Conservation (phyloP, 2,888 invertebrate species). For the Ennomos fuscantarius region DNA sequence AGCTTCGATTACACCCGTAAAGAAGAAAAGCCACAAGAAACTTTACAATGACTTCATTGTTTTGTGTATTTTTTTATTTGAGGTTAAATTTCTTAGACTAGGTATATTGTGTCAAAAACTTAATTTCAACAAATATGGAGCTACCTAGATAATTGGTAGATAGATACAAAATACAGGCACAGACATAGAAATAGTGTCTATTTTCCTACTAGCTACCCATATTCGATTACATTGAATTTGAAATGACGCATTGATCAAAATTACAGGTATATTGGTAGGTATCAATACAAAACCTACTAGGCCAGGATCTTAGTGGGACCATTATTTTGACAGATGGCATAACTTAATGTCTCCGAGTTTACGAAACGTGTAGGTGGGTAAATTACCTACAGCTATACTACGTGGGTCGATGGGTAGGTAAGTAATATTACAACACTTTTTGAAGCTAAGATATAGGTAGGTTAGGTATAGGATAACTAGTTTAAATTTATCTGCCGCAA, state of each 20-base stretch:
- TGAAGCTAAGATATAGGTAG: constrained; percentile 15
- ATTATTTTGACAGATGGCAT: constrained; percentile 32
- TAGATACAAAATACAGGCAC: no score
- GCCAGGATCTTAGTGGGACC: constrained; percentile 16
- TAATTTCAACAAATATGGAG: no score
- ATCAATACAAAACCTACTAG: neutral
- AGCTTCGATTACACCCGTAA: no score
- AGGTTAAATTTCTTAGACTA: no score
- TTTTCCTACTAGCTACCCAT: no score
- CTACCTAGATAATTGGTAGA: no score
- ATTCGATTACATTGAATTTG: no score
- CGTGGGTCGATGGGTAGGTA: constrained; percentile 12
- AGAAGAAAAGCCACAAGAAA: no score
- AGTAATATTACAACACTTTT: constrained; percentile 26
- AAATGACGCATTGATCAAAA: neutral
- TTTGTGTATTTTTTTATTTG: no score
- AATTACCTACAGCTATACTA: constrained; percentile 21
- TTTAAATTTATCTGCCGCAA: constrained; percentile 19
- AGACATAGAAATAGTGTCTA: no score
- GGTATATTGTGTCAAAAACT: no score
- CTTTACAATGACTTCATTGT: no score
- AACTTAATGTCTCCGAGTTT: constrained; percentile 26
- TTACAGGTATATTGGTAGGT: neutral
- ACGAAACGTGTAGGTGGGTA: constrained; percentile 30
- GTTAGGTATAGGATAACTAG: constrained; percentile 13